Evolutionary conservation across 2,113 vertebrate genomes (phyloP).

Genomic region (Leucosticte australis): DNA sequence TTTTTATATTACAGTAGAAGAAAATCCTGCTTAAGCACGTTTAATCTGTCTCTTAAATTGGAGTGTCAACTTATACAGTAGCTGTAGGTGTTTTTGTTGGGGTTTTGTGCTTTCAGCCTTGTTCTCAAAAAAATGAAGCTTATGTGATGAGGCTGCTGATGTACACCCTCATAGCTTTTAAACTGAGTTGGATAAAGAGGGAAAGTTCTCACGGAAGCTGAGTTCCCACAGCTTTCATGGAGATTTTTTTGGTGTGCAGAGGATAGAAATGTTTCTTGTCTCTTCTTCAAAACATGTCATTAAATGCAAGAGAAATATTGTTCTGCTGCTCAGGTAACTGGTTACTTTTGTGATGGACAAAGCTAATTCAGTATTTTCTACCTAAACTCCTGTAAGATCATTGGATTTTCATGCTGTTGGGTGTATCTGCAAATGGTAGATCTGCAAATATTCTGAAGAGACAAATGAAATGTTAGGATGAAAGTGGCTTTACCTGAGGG

Average conservation of each 20-base stretch:
- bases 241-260: neutral
- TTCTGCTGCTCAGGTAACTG: neutral
- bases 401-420: neutral
- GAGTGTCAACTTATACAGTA: neutral
- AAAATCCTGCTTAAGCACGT: conserved; percentile 49
- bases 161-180: neutral
- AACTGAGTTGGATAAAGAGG: neutral
- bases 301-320: neutral
- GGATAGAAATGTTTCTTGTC: neutral
- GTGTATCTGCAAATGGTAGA: neutral
- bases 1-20: conserved; percentile 48
- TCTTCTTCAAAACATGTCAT: neutral
- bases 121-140: neutral
- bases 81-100: neutral
- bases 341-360: neutral
- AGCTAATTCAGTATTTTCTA: neutral
- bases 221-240: neutral
- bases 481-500: neutral
- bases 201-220: neutral
- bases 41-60: conserved; percentile 17
- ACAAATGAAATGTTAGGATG: neutral
- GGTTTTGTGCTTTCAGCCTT: neutral
- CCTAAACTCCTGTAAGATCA: neutral
- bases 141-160: neutral
- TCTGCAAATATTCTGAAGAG: neutral